These are phyloP conservation scores for Agraylea sexmaculata DNA, from an alignment of 1,140 invertebrate genomes.

Conservation along the genomic window DNA sequence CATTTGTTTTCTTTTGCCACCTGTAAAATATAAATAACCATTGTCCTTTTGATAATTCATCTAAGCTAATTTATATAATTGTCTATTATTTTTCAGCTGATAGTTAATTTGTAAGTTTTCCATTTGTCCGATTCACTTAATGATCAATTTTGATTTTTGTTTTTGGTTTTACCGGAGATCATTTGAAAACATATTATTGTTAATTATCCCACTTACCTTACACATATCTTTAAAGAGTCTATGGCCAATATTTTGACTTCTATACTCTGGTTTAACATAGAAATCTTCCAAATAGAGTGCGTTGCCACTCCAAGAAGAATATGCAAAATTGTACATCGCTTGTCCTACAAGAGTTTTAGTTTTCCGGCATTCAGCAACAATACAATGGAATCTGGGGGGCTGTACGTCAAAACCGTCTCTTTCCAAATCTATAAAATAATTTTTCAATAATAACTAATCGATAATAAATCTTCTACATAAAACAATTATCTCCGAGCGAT, in stretches of 20 bases:
- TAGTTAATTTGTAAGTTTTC: too few species aligned
- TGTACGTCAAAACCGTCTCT: conserved; percentile 18
- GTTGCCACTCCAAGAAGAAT: conserved; percentile 16
- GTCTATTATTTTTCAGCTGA: too few species aligned
- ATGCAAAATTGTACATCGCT: conserved; percentile 17
- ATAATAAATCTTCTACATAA: too few species aligned
- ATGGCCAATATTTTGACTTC: conserved; percentile 19
- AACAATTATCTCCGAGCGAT: too few species aligned
- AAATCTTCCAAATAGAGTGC: conserved; percentile 21
- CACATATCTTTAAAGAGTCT: conserved; percentile 18
- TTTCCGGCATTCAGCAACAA: conserved; percentile 12
- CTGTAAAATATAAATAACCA: conserved; percentile 11
- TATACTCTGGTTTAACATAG: conserved; percentile 16
- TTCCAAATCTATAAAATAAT: conserved; percentile 16
- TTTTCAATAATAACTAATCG: too few species aligned
- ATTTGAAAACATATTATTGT: too few species aligned
- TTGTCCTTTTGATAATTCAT: too few species aligned
- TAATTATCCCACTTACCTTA: conserved; percentile 17
- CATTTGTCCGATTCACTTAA: too few species aligned
- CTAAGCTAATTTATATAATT: too few species aligned
- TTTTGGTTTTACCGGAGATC: too few species aligned
- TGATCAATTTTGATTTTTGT: too few species aligned
- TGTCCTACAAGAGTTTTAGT: conserved; percentile 15
- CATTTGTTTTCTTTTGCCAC: conserved; percentile 14
- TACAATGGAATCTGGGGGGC: conserved; percentile 12